Base-by-base conservation (phyloP, 2,797 vertebrate genomes). In the Falco novaeseelandiae region DNA sequence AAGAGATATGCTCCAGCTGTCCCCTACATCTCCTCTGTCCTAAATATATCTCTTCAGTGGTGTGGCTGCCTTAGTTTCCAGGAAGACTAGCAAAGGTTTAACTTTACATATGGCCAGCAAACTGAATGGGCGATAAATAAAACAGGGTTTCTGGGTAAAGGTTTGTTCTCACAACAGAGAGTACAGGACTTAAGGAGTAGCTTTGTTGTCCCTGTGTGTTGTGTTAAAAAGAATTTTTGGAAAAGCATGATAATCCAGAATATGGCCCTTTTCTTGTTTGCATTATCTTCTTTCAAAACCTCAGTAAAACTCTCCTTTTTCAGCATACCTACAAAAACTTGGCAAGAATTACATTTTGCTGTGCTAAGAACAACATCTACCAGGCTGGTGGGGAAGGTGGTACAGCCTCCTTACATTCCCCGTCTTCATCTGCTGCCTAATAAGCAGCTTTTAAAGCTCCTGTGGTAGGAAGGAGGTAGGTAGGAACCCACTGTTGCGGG, bases 41-140 rank as follows among this genome's bases (percentile, higher is more conserved):
- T 96, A 97, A 96, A 96, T 96, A 96, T 95, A 97, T 65, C 95
- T 93, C 79, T 87, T 88, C 32, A 29, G 61, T 89, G 57, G 34
- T 79, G 87, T 94, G 55, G 20, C 49, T 92, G 95, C 34, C 76
- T 91, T 70, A 29, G 40, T 95, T 97, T 96, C 82, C 92, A 95
- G 91, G 76, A 97, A 91, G 87, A 89, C 80, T 36, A 92, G 55
- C 38, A 94, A 82, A 95, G 58, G 58, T 91, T 92, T 93, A 91
- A 27, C 44, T 92, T 83, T 89, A 44, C 55, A 66, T 66, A 54
- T 25, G n/a, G 62, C 74, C 63, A 77, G 42, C 66, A 95, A 95
- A 90, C 63, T 71, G 71, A 90, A 94, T 2, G 25, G 88, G n/a
- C 42, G 96, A 87, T 82, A 93, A 95, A 96, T 92, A 89, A 85